A percentile compares a stretch with the other conserved stretches of the same genome.
Evolutionary conservation across 2,113 vertebrate genomes (phyloP).

Genomic region (Malurus elegans): DNA sequence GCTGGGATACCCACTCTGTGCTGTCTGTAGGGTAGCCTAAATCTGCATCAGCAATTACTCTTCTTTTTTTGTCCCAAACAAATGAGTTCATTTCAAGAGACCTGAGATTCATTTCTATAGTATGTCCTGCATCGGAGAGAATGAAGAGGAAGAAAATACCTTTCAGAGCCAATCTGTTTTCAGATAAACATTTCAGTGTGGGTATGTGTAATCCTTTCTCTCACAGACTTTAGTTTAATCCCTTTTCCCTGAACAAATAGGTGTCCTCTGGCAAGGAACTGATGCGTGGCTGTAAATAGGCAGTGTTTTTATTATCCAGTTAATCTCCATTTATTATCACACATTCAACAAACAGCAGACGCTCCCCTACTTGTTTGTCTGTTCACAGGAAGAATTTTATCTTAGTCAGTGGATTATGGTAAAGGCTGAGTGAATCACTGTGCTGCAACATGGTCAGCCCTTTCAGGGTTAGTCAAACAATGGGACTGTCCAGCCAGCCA

Average conservation of each 20-base stretch:
- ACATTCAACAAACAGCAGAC: slow-evolving; percentile 73
- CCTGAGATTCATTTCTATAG: slow-evolving; percentile 29
- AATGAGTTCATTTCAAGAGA: slow-evolving; percentile 26
- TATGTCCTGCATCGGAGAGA: neutral
- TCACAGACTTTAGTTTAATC: slow-evolving; percentile 69
- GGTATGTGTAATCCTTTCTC: slow-evolving; percentile 58
- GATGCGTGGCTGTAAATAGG: slow-evolving; percentile 59
- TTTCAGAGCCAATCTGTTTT: slow-evolving; percentile 48
- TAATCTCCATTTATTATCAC: slow-evolving; percentile 80
- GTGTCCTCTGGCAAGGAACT: slow-evolving; percentile 60
- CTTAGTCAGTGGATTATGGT: slow-evolving; percentile 74
- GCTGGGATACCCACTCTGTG: neutral
- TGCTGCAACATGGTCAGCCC: slow-evolving; percentile 72
- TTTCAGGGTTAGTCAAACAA: slow-evolving; percentile 79
- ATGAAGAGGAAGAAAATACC: slow-evolving; percentile 36
- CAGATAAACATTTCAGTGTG: slow-evolving; percentile 53
- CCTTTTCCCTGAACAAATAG: slow-evolving; percentile 66
- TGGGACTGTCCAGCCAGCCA: slow-evolving; percentile 75
- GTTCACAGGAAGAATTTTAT: slow-evolving; percentile 75
- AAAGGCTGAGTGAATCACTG: slow-evolving; percentile 75
- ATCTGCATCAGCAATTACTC: slow-evolving; percentile 10
- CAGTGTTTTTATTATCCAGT: slow-evolving; percentile 68
- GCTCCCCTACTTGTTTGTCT: slow-evolving; percentile 63
- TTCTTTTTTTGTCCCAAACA: slow-evolving; percentile 1
- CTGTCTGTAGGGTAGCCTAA: neutral